A percentile compares a stretch with the other conserved stretches of the same genome.
Conservation (phyloP, 2,888 invertebrate species). For the Artemia sinica region DNA sequence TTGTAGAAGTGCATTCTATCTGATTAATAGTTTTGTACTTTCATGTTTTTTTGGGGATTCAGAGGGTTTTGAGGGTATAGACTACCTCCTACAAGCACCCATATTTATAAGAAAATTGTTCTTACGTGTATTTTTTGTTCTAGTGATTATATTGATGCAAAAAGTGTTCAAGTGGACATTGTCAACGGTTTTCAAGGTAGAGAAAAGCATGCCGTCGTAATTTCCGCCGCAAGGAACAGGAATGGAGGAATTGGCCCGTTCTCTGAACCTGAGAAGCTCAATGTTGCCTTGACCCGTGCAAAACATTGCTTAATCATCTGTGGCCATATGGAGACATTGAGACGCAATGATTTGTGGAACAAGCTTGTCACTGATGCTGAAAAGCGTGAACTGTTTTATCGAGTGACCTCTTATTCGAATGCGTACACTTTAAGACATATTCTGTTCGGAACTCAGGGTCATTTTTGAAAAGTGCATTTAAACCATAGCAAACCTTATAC, state of each 20-base stretch:
- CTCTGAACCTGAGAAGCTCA: conserved; percentile 53
- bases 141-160: not conserved
- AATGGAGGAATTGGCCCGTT: conserved; percentile 53
- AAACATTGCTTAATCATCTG: conserved; percentile 51
- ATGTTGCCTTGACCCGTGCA: conserved; percentile 72
- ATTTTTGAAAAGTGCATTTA: too few species aligned
- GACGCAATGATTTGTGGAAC: conserved; percentile 29
- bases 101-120: too few species aligned
- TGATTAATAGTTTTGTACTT: too few species aligned
- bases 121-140: too few species aligned
- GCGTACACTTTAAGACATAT: too few species aligned
- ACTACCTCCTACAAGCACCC: too few species aligned
- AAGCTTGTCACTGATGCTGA: conserved; percentile 30
- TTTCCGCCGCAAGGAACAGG: conserved; percentile 57
- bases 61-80: too few species aligned
- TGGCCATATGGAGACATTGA: conserved; percentile 32
- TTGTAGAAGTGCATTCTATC: too few species aligned
- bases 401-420: not conserved
- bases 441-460: too few species aligned
- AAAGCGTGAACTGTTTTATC: conserved; percentile 23
- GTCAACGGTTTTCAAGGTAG: conserved; percentile 75
- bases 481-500: too few species aligned
- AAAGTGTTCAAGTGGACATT: conserved; percentile 44
- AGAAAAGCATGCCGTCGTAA: conserved; percentile 66
- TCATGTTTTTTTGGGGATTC: too few species aligned